A percentile compares a stretch with the other conserved stretches of the same genome.
These are phyloP conservation scores for Coturnix japonica DNA, from an alignment of 2,113 vertebrate genomes.

Conservation along the genomic window DNA sequence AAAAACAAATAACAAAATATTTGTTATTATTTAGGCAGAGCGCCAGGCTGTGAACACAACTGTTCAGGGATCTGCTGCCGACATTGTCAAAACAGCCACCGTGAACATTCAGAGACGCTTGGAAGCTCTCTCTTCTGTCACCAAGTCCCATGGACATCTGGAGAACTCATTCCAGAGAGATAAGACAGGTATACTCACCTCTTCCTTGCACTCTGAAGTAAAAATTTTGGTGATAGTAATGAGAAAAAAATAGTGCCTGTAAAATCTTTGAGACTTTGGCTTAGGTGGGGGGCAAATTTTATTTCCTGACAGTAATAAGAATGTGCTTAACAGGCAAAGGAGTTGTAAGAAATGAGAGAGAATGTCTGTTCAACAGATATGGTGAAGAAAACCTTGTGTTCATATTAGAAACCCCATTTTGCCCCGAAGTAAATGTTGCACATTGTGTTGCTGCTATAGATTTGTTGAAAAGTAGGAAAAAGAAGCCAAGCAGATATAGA, in stretches of 20 bases:
- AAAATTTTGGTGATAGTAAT: not conserved
- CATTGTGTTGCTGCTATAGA: not conserved
- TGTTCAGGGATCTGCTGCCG: constrained; percentile 96
- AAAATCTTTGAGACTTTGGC: not conserved
- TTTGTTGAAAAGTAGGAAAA: not conserved
- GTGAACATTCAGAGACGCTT: constrained; percentile 91
- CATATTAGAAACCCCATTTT: not conserved
- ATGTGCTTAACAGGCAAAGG: not conserved
- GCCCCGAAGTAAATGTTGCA: not conserved
- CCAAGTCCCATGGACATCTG: constrained; percentile 86
- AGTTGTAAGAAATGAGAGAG: not conserved
- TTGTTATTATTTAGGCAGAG: constrained; percentile 87
- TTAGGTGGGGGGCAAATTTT: not conserved
- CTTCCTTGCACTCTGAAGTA: not conserved
- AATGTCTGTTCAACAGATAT: not conserved
- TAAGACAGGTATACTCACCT: constrained; percentile 48
- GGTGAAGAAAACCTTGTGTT: not conserved
- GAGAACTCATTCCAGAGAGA: constrained; percentile 50
- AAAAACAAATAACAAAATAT: not conserved
- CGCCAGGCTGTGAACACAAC: constrained; percentile 96
- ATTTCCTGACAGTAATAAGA: not conserved
- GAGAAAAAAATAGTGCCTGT: not conserved
- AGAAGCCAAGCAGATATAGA: not conserved
- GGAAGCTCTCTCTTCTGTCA: constrained; percentile 74
- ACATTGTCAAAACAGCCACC: constrained; percentile 95